These are phyloP conservation scores for Mionectes macconnelli DNA, from an alignment of 2,113 vertebrate genomes.

Conservation along the genomic window DNA sequence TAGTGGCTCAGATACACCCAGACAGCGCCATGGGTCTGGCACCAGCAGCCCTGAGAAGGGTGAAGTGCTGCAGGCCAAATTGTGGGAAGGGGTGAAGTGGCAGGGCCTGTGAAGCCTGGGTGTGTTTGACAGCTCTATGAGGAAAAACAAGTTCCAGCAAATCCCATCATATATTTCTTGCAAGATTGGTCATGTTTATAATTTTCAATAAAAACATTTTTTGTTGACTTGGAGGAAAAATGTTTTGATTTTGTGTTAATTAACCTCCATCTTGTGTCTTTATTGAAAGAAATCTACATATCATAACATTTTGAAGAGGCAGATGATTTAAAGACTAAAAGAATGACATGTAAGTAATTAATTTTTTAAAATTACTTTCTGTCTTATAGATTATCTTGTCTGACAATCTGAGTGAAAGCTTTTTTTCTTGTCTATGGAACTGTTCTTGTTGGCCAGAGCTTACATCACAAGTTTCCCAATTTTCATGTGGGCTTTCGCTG, in stretches of 20 bases:
- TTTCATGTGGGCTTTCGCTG: background rate
- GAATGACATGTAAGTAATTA: background rate
- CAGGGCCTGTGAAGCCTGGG: background rate
- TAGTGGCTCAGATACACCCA: background rate
- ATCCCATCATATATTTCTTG: background rate
- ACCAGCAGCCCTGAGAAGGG: background rate
- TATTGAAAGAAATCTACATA: background rate
- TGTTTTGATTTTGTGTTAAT: background rate
- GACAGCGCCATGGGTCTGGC: background rate
- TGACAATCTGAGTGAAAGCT: background rate
- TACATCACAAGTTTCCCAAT: background rate
- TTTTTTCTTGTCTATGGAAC: background rate
- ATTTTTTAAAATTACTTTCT: background rate
- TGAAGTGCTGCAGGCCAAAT: background rate
- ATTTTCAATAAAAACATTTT: background rate
- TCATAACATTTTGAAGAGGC: background rate
- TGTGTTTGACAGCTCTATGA: background rate
- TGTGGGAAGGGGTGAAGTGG: background rate
- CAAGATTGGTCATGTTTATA: background rate
- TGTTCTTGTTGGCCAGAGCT: background rate
- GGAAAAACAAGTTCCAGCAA: conserved; percentile 21
- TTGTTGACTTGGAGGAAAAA: background rate
- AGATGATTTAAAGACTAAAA: background rate
- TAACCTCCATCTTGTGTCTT: background rate
- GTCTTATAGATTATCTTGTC: background rate